Percentiles rank a stretch among this genome's conserved stretches.
phyloP scores from a whole-genome alignment of 2,113 vertebrate species.

The Machaerirhynchus nigripectus region DNA sequence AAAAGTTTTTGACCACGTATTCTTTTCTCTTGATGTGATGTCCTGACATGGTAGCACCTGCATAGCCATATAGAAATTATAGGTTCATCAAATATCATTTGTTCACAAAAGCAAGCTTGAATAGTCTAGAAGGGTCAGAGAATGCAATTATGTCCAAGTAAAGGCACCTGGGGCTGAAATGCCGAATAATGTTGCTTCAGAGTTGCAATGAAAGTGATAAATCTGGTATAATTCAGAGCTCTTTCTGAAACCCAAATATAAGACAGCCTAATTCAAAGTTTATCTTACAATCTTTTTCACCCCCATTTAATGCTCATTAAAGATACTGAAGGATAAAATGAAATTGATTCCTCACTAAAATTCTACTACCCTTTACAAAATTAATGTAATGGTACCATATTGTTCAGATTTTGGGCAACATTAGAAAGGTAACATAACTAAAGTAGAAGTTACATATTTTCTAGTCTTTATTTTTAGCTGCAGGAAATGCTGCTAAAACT shows the following conservation, averaged over 20 bases:
- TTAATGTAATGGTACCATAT: background rate
- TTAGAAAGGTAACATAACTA: background rate
- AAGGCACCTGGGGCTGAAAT: background rate
- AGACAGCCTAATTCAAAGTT: background rate
- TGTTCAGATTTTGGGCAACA: conserved; percentile 31
- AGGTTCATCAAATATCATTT: background rate
- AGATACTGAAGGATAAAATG: conserved; percentile 27
- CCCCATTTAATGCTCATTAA: conserved; percentile 24
- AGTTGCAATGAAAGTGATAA: background rate
- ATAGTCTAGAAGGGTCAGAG: background rate
- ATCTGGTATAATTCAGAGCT: background rate
- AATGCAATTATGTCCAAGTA: background rate
- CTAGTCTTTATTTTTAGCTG: background rate
- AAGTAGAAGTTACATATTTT: background rate
- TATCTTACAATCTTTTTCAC: background rate
- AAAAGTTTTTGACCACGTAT: background rate
- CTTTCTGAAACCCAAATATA: background rate
- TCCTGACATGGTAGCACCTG: background rate
- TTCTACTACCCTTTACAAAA: conserved; percentile 39
- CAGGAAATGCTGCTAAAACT: background rate
- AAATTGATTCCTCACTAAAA: conserved; percentile 36
- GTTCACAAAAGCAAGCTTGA: background rate
- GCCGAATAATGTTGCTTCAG: background rate
- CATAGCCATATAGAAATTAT: background rate
- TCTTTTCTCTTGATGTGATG: background rate